Percentiles rank a stretch among this genome's conserved stretches.
phyloP scores from a whole-genome alignment of 2,113 vertebrate genomes.

The Antechinus stuartii region DNA sequence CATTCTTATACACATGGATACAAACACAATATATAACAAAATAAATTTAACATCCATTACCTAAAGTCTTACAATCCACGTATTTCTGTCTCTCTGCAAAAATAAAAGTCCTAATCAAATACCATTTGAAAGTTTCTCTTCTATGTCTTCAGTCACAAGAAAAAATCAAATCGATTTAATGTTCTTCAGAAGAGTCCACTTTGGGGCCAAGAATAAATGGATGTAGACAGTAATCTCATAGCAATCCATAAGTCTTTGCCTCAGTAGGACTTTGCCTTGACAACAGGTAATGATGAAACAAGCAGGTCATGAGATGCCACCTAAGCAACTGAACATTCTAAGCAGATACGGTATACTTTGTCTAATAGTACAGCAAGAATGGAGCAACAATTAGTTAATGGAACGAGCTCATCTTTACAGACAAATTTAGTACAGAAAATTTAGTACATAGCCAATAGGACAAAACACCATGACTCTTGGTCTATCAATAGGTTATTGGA shows the following conservation, averaged over 20 bases:
- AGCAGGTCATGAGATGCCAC: background rate
- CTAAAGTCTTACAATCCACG: conserved; percentile 34
- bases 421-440: background rate
- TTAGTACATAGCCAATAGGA: background rate
- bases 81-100: conserved; percentile 49
- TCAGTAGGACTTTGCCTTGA: conserved; percentile 43
- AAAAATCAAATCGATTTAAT: conserved; percentile 68
- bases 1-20: background rate
- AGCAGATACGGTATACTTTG: background rate
- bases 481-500: background rate
- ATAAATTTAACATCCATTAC: background rate
- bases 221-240: conserved; percentile 48
- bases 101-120: conserved; percentile 51
- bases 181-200: conserved; percentile 4
- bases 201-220: conserved; percentile 53
- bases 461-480: background rate
- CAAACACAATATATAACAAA: background rate
- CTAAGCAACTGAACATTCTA: background rate
- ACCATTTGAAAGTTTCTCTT: conserved; percentile 51
- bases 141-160: conserved; percentile 58
- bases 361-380: conserved; percentile 13
- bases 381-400: background rate
- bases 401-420: background rate
- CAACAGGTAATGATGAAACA: conserved; percentile 46
- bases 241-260: conserved; percentile 1